Base-by-base conservation (phyloP, 2,888 invertebrate genomes). In the Clunio marinus region DNA sequence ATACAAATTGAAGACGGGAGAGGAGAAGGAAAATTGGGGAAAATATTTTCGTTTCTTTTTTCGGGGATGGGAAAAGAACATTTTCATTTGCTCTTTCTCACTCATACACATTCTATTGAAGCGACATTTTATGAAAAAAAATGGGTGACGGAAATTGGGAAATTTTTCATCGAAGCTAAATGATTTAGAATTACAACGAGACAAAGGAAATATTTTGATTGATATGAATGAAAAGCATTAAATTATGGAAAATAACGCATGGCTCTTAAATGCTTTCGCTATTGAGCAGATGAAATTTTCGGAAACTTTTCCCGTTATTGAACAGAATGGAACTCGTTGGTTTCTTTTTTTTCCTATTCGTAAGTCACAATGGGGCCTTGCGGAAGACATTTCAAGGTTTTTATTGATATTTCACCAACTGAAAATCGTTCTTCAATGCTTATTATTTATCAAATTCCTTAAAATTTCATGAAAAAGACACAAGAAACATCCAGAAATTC, bases 401-500 rank as follows among this genome's bases (percentile, higher is more conserved):
- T 51, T n/a, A 20, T 22, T 17, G 3, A 51, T 2, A 41, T 41
- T 32, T 32, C 32, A 10, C 7, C 5, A 5, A 32, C 51, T 51
- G 7, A 13, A n/a, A n/a, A n/a, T n/a, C n/a, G n/a, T n/a, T n/a
- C n/a, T n/a, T n/a, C n/a, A n/a, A n/a, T n/a, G n/a, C n/a, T n/a
- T n/a, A n/a, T n/a, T n/a, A n/a, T n/a, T n/a, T n/a, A n/a, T n/a
- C n/a, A n/a, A n/a, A n/a, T n/a, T n/a, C n/a, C n/a, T n/a, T n/a
- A 22, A 57, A 57, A 27, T 57, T 3, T 24, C 5, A 8, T 25
- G 4, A 13, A 13, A 32, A 68, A 60, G 55, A 63, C 35, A 70
- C 24, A 8, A 66, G 57, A 63, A 60, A 66, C 35, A 55, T 66
- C 66, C 66, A 66, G 66, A 66, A 69, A 59, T 57, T 66, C 58